These are phyloP conservation scores for Piaya cayana DNA, from an alignment of 2,113 vertebrate genomes.

Conservation along the genomic window DNA sequence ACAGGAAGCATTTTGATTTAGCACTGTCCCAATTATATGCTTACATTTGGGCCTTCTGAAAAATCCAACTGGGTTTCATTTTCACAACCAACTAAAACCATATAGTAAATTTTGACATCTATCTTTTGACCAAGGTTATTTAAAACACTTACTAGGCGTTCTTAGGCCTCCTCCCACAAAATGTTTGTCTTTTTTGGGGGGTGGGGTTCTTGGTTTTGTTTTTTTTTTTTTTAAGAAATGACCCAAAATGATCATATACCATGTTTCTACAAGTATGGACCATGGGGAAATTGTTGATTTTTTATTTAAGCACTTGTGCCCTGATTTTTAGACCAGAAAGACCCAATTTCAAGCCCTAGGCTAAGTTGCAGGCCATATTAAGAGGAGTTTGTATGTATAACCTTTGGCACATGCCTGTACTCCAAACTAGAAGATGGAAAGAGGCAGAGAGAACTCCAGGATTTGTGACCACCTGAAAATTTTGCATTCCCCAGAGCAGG, in stretches of 20 bases:
- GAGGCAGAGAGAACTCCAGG: background rate
- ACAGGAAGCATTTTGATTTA: background rate
- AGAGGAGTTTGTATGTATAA: background rate
- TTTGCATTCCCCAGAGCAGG: fast-evolving
- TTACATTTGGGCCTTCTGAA: background rate
- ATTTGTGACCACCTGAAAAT: background rate
- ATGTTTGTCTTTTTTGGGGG: background rate
- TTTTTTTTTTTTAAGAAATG: background rate
- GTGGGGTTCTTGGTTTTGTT: too few species aligned
- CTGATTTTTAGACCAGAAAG: background rate
- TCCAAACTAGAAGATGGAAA: fast-evolving
- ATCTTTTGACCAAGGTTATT: background rate
- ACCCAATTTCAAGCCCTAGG: background rate
- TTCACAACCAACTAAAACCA: background rate
- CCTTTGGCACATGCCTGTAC: fast-evolving
- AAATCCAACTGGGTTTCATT: background rate
- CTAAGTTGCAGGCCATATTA: background rate
- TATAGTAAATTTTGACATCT: background rate
- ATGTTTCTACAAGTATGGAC: background rate
- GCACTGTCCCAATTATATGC: background rate
- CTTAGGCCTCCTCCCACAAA: background rate
- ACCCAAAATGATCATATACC: background rate
- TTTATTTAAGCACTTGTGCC: background rate
- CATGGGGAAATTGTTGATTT: fast-evolving
- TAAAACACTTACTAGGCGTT: background rate